Evolutionary conservation across 2,113 vertebrate species (phyloP), one percentile per base, ranked within the genome.

Genomic region (Apaloderma vittatum): DNA sequence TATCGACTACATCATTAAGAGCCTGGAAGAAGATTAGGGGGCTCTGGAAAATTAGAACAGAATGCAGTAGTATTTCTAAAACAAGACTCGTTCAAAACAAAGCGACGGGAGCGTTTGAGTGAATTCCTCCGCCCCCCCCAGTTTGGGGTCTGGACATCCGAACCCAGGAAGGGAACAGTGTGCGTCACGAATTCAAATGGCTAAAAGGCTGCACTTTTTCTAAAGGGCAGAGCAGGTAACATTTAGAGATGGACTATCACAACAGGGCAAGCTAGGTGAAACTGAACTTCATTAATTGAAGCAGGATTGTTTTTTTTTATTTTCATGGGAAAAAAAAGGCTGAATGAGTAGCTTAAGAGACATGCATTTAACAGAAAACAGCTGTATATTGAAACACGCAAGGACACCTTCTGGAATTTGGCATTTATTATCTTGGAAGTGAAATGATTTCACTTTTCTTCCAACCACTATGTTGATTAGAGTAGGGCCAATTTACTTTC

Each of bases 1-100:
- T 99, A 99, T 98, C 96, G 96, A 86, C 96, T 90, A 97, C 98
- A 98, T 98, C 98, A 98, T 99, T 98, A 99, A 98, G 98, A 98
- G 97, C 98, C 96, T 97, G 97, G 98, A 98, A 98, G 98, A 98
- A 99, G 99, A 99, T 99, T 99, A 99, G 98, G 98, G 98, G 97
- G 97, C 98, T 97, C 98, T 98, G 98, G 98, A 99, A 99, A 99
- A 99, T 98, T 99, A 98, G 98, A 99, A 97, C 98, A 98, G 97
- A 96, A 96, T 91, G 90, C 89, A 94, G 89, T 95, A 96, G 96
- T 97, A 96, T 94, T 97, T 96, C 95, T 96, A 90, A 97, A 97
- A 94, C 75, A 75, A 96, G 94, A 82, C 84, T 29, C 24, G 49
- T 94, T 95, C 79, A 84, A 93, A 94, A 91, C 93, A 93, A 94